Percentiles rank a stretch among this genome's conserved stretches.
Conservation (phyloP, 2,888 invertebrate species). For the Napeogenes inachia region DNA sequence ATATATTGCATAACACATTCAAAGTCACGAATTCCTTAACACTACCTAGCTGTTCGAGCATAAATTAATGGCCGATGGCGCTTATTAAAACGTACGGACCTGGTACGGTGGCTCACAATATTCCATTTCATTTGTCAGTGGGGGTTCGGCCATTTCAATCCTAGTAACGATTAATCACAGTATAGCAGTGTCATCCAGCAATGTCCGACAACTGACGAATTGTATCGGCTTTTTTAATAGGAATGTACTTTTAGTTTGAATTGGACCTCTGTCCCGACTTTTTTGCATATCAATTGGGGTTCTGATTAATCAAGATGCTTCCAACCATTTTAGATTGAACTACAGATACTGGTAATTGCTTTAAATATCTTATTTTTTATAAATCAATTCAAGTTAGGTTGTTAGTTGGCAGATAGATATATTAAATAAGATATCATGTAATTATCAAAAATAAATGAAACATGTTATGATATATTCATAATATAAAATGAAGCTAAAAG, state of each 20-base stretch:
- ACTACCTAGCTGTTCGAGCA: slow-evolving; percentile 15
- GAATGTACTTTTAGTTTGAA: slow-evolving; percentile 31
- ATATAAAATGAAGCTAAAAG: no score
- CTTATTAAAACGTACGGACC: slow-evolving; percentile 64
- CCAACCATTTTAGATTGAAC: slow-evolving; percentile 1
- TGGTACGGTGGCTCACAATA: slow-evolving; percentile 55
- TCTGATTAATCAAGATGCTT: slow-evolving; percentile 18
- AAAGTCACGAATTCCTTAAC: slow-evolving; percentile 6
- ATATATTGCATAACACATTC: background rate
- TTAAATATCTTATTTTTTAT: no score
- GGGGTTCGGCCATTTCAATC: slow-evolving; percentile 71
- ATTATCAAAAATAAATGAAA: no score
- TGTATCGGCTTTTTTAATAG: slow-evolving; percentile 44
- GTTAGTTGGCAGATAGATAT: no score
- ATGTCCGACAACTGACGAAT: slow-evolving; percentile 57
- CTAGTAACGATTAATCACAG: slow-evolving; percentile 74
- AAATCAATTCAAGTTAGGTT: no score
- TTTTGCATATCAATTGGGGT: slow-evolving; percentile 24
- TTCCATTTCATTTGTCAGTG: slow-evolving; percentile 75
- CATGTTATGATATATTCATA: no score
- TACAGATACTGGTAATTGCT: no score
- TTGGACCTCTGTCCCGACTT: slow-evolving; percentile 25
- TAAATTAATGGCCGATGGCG: slow-evolving; percentile 23
- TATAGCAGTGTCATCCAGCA: slow-evolving; percentile 73
- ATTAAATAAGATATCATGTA: no score